Percentiles rank a stretch among this genome's conserved stretches.
Conservation (phyloP, 1,140 invertebrate genomes). For the Drosophila lacertosa region DNA sequence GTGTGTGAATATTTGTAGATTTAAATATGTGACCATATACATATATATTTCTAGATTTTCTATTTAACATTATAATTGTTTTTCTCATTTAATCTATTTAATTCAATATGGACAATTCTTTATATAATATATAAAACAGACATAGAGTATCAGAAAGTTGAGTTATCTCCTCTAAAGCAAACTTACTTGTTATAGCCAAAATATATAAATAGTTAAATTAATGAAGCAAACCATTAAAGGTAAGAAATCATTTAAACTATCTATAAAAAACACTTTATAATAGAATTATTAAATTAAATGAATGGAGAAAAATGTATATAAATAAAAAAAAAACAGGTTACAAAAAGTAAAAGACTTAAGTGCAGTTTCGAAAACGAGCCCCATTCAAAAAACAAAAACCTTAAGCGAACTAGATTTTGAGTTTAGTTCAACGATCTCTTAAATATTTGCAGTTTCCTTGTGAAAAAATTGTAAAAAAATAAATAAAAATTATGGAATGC, state of each 20-base stretch:
- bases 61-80: too few species aligned
- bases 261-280: background rate
- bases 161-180: background rate
- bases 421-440: constrained; percentile 55
- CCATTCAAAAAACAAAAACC: background rate
- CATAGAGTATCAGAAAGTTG: background rate
- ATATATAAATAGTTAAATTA: background rate
- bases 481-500: constrained; percentile 25
- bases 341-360: background rate
- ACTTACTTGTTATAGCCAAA: background rate
- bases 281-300: background rate
- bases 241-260: background rate
- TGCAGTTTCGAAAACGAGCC: constrained; percentile 5
- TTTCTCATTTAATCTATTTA: too few species aligned
- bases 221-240: background rate
- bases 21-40: too few species aligned
- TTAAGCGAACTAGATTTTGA: constrained; percentile 5
- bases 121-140: too few species aligned
- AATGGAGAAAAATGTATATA: background rate
- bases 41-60: too few species aligned
- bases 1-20: too few species aligned
- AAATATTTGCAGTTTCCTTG: constrained; percentile 44
- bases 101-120: too few species aligned
- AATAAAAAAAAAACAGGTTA: constrained; percentile 15
- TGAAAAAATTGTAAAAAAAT: constrained; percentile 4